Base-by-base conservation (phyloP, 2,888 invertebrate genomes). In the Mamestra brassicae region DNA sequence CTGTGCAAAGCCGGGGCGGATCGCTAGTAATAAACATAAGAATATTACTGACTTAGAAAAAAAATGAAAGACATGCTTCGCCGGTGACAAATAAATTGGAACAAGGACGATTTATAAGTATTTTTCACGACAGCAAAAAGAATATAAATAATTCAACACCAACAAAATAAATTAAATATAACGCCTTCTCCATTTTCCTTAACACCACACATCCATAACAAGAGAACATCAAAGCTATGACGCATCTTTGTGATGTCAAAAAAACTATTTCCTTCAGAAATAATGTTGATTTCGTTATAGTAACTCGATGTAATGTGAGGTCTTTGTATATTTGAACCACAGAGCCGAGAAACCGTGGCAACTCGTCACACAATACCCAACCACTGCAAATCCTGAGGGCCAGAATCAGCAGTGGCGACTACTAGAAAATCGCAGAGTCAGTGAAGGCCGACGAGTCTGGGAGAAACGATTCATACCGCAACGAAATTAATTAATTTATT, bases 281-380 rank as follows among this genome's bases (percentile, higher is more conserved):
- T 64, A 58, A 66, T 62, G 78, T 50, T 69, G 64, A 82, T 66
- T 69, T 66, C 4, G n/a, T 76, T 80, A 80, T 1, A 36, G 68
- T 45, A 76, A 82, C 34, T 47, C 45, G 34, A 63, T 58, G 52
- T n/a, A 11, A 52, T 34, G 42, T n/a, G 17, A 52, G n/a, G 42
- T 55, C 55, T 78, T 57, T 69, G 47, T 67, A 7, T 55, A 0
- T 45, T 34, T 6, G 38, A 38, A 38, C 11, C 10, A 60, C 36
- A 60, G 58, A 38, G 38, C 4, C 2, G 11, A 55, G 2, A 10
- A 42, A 42, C 38, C 38, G 38, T 38, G 38, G 38, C 6, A 38
- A 38, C 38, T 6, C 38, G 38, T 6, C 38, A 38, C 38, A 38
- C 6, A 4, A 38, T 38, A 4, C 6, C 6, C 38, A 38, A 38